phyloP scores from a whole-genome alignment of 2,888 invertebrate species.

The Tortricodes alternella region DNA sequence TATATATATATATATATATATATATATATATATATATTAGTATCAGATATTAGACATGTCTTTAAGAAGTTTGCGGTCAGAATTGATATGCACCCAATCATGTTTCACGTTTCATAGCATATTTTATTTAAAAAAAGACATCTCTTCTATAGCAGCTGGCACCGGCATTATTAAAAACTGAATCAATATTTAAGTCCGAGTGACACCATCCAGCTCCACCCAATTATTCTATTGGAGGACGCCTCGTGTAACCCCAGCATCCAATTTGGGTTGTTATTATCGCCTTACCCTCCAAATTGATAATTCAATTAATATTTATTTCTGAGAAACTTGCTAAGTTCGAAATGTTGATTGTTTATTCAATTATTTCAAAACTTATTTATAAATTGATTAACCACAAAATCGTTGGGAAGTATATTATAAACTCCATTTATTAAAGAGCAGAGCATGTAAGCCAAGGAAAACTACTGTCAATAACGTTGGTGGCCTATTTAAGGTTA shows the following conservation, averaged over 20 bases:
- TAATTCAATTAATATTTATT: slow-evolving; percentile 1
- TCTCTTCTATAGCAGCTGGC: neutral
- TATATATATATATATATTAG: too few species aligned
- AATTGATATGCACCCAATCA: too few species aligned
- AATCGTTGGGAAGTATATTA: too few species aligned
- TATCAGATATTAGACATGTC: too few species aligned
- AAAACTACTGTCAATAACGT: too few species aligned
- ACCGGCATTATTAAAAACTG: neutral
- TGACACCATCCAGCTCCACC: neutral
- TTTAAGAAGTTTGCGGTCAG: too few species aligned
- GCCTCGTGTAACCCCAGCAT: neutral
- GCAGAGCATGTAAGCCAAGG: too few species aligned
- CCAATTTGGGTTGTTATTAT: neutral
- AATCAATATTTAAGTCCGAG: slow-evolving; percentile 1
- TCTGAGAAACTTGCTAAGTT: neutral
- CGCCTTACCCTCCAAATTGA: neutral
- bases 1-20: too few species aligned
- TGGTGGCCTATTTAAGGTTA: too few species aligned
- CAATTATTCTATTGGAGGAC: neutral
- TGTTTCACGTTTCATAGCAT: neutral
- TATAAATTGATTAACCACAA: neutral
- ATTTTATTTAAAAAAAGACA: neutral
- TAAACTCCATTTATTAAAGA: too few species aligned
- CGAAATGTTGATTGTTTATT: neutral
- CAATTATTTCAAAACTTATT: neutral